These are phyloP conservation scores for Autographa pulchrina DNA, from an alignment of 2,888 invertebrate genomes.

Conservation along the genomic window DNA sequence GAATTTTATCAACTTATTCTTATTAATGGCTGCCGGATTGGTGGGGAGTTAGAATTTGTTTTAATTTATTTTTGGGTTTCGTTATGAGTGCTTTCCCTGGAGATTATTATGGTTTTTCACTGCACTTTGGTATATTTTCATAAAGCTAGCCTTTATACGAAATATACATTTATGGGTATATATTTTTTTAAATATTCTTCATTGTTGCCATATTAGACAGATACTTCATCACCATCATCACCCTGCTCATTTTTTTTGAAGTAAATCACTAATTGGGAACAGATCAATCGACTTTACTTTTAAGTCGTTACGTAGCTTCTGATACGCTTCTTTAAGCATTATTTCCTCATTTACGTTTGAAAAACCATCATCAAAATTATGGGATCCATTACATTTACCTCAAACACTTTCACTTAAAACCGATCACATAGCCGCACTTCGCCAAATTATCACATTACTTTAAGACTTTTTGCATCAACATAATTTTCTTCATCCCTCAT, in stretches of 20 bases:
- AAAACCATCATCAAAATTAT: background rate
- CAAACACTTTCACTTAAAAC: background rate
- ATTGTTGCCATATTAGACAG: no score
- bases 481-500: background rate
- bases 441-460: slow-evolving; percentile 1
- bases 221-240: no score
- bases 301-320: no score
- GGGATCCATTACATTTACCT: background rate
- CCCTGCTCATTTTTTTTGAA: no score
- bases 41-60: background rate
- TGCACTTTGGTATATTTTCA: no score
- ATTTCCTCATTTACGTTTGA: no score
- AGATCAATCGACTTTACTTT: no score
- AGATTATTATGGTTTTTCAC: background rate
- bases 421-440: background rate
- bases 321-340: background rate
- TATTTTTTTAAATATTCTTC: no score
- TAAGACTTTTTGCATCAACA: background rate
- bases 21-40: slow-evolving; percentile 3
- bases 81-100: background rate
- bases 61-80: slow-evolving; percentile 1
- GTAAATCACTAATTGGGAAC: no score
- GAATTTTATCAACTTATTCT: background rate
- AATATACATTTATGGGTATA: no score
- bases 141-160: no score